Base-by-base conservation (phyloP, 2,888 invertebrate genomes). In the Chironomus tentans region DNA sequence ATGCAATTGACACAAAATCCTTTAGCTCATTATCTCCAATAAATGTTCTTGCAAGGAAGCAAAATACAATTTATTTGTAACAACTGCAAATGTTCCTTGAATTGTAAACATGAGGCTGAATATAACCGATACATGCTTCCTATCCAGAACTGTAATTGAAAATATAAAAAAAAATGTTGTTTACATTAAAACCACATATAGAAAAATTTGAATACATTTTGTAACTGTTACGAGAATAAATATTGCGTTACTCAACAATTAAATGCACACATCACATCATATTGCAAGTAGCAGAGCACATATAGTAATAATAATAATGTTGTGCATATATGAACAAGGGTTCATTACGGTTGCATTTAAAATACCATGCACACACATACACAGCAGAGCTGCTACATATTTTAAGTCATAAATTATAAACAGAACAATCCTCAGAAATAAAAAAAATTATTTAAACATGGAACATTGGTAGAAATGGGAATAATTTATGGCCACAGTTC, bases 301-400 rank as follows among this genome's bases (percentile, higher is more conserved):
- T 38, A 38, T 38, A 38, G 38, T 38, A 38, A 38, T 38, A 38
- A 38, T 38, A 38, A 38, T 38, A 38, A 38, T 38, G 38, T 38
- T 38, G 38, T 38, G 38, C 38, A 38, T 38, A 15, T 50, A 56
- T 56, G 56, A 56, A 38, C 69, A 21, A 70, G 70, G 70, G 70
- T 70, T 70, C 50, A 70, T 70, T 70, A 70, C 50, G 56, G 18
- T 56, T 56, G 70, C 70, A 70, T 46, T n/a, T 70, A 48, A 70
- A 68, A 28, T 68, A 24, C 68, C 24, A 38, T 38, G 38, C 38
- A 56, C 56, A 56, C 15, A 18, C 56, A 56, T 56, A 56, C 28
- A 38, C 10, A 38, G 56, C 56, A 56, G 15, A 18, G 15, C 56
- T 15, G 65, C 24, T 65, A 65, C 65, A 65, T 38, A 38, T 56